These are phyloP conservation scores for Heterodera carotae DNA, from an alignment of 1,140 invertebrate genomes.

Conservation along the genomic window DNA sequence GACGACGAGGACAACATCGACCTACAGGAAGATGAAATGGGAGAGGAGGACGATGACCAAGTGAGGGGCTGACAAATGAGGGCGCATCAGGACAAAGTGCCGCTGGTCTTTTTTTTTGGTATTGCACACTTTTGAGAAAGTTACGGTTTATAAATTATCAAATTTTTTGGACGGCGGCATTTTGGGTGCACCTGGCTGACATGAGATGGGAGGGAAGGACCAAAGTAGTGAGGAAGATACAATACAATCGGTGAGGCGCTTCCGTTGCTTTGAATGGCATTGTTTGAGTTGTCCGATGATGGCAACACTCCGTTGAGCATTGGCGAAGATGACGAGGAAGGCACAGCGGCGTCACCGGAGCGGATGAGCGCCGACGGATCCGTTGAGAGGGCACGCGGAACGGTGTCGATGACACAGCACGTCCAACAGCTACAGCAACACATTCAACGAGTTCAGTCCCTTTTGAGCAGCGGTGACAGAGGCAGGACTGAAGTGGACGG, in stretches of 20 bases:
- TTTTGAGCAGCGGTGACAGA: background rate
- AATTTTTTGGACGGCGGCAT: too few species aligned
- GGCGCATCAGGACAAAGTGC: too few species aligned
- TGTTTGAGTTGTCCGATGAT: background rate
- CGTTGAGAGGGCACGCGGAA: background rate
- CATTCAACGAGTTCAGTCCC: conserved; percentile 6
- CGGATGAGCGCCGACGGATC: background rate
- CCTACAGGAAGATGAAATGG: conserved; percentile 11
- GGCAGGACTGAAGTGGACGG: background rate
- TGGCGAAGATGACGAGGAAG: conserved; percentile 15
- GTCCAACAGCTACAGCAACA: conserved; percentile 9
- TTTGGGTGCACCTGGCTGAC: too few species aligned
- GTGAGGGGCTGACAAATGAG: too few species aligned
- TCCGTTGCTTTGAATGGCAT: too few species aligned
- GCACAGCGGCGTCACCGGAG: background rate
- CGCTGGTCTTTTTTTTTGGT: too few species aligned
- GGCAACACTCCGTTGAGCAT: conserved; percentile 7
- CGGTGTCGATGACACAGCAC: conserved; percentile 5
- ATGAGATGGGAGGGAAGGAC: too few species aligned
- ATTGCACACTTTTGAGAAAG: too few species aligned
- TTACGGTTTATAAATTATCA: too few species aligned
- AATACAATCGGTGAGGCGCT: too few species aligned
- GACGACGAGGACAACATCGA: conserved; percentile 27
- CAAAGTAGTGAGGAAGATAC: too few species aligned
- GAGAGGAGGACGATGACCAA: conserved; percentile 13